Percentiles rank a stretch among this genome's conserved stretches.
These are phyloP conservation scores for Monopis laevigella DNA, from an alignment of 2,888 invertebrate genomes.

Conservation along the genomic window DNA sequence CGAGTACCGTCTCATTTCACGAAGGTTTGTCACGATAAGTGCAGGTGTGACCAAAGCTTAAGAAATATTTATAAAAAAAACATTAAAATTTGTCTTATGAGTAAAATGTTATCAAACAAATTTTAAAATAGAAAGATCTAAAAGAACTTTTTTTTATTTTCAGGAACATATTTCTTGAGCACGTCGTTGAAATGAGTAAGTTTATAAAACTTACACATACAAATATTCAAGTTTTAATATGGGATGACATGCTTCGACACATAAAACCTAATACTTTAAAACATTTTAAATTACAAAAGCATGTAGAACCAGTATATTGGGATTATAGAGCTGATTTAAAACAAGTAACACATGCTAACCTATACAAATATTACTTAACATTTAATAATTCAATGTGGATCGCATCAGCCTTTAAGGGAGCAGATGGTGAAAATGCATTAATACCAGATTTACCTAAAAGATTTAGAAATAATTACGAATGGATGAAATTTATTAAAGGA, in stretches of 20 bases:
- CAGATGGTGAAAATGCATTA: conserved; percentile 61
- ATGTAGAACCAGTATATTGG: conserved; percentile 77
- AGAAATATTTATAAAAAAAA: too few relatives aligned
- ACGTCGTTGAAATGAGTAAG: conserved; percentile 64
- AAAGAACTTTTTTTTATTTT: conserved; percentile 28
- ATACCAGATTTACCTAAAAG: conserved; percentile 70
- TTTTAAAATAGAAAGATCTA: too few relatives aligned
- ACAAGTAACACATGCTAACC: conserved; percentile 28
- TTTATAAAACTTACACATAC: conserved; percentile 56
- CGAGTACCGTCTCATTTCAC: too few relatives aligned
- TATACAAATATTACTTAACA: conserved; percentile 32
- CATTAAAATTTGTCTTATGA: too few relatives aligned
- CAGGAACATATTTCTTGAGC: conserved; percentile 69
- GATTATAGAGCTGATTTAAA: conserved; percentile 56
- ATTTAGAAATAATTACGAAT: conserved; percentile 75
- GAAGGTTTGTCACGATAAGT: too few relatives aligned
- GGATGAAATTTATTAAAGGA: conserved; percentile 69
- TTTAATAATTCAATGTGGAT: conserved; percentile 77
- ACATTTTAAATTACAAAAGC: conserved; percentile 43
- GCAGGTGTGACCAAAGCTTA: too few relatives aligned
- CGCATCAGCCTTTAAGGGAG: conserved; percentile 87
- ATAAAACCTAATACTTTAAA: conserved; percentile 54
- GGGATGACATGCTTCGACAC: conserved; percentile 84
- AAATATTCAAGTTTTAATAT: conserved; percentile 71
- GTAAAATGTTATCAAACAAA: too few relatives aligned